Evolutionary conservation across 1,140 invertebrate genomes (phyloP), one percentile per base, ranked within the genome.

Genomic region (Camponotus vicinus): DNA sequence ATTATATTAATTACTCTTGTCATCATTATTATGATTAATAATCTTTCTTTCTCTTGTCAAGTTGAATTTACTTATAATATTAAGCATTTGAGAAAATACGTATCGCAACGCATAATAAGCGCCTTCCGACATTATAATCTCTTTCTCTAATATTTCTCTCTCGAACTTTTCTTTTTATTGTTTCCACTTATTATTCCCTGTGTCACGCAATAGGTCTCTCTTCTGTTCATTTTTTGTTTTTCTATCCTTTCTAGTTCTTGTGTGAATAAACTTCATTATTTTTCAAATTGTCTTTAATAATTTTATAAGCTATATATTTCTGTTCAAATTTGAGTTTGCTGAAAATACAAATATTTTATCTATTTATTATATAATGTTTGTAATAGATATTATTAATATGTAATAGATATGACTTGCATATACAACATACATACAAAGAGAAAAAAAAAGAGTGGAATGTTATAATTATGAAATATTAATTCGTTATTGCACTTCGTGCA

Each of bases 61-160:
- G 57, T 73, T 76, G 21, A 61, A 84, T 84, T 84, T 77, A 61
- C 66, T 80, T 80, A 71, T 57, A 80, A 80, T 59, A 59, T 80
- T 71, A 80, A 70, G 21, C 78, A 37, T 34, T 70, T 32, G 78
- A 70, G 49, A 57, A 37, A 80, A 80, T 57, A 59, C 66, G 49
- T 67, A 61, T 79, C 76, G 61, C 37, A 42, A 32, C 37, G 66
- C 45, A 37, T 80, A 80, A 80, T 80, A 71, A 80, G 78, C 78
- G 78, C 49, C 70, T 80, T 70, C 78, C 52, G 66, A 57, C 78
- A 34, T 80, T 57, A 80, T 55, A 80, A 80, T 80, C 66, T 70
- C 78, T 69, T 55, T 37, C 49, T 57, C 49, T 80, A 80, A 80
- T 80, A 64, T 42, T 80, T 45, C 32, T 3, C 32, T 3, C 76